A percentile compares a stretch with the other conserved stretches of the same genome.
phyloP scores from a whole-genome alignment of 2,888 invertebrate genomes.

The Tiliacea citrago region DNA sequence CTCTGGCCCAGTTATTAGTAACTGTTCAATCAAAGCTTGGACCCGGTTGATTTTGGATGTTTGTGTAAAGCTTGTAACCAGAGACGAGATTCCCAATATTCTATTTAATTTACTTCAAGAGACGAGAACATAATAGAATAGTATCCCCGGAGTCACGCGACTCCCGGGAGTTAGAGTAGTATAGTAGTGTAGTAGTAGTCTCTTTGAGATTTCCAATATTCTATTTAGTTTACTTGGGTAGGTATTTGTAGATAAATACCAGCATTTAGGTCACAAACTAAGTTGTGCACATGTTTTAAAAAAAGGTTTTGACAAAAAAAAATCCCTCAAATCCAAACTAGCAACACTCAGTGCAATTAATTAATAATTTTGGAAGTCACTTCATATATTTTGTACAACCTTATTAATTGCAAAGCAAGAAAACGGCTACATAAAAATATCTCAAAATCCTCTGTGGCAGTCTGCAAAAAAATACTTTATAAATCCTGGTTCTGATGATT shows the following conservation, averaged over 20 bases:
- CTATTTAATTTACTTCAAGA: neutral
- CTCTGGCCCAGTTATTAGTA: neutral
- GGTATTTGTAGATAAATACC: neutral
- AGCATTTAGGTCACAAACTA: neutral
- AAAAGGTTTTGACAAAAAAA: neutral
- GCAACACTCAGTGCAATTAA: no score
- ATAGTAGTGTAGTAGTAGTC: no score
- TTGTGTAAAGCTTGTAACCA: neutral
- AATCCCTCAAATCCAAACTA: neutral
- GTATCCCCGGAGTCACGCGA: no score
- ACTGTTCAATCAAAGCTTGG: neutral
- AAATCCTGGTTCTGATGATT: neutral
- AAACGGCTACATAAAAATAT: neutral
- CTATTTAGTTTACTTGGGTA: neutral
- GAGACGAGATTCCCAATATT: neutral
- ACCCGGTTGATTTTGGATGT: neutral
- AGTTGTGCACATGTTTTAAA: neutral
- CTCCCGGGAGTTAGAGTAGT: no score
- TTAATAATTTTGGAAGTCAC: neutral
- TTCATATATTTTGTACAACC: neutral
- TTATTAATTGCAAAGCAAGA: neutral
- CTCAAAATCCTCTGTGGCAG: neutral
- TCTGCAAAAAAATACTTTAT: neutral
- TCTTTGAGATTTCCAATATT: neutral
- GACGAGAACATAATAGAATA: neutral